Percentiles rank a stretch among this genome's conserved stretches.
Conservation (phyloP, 2,113 vertebrate genomes). For the Chinchilla lanigera region DNA sequence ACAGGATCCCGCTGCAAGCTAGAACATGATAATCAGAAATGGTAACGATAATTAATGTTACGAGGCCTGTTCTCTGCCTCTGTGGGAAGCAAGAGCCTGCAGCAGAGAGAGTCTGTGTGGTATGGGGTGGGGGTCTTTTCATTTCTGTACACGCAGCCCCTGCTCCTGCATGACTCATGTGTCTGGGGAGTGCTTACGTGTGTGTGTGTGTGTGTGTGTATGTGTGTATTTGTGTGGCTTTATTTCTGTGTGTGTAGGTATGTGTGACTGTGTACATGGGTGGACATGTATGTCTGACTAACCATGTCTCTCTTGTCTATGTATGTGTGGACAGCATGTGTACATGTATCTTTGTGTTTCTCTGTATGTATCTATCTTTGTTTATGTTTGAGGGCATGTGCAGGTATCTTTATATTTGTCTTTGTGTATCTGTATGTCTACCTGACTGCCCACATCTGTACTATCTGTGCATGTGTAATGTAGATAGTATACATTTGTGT, state of each 20-base stretch:
- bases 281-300: background rate
- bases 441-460: background rate
- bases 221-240: background rate
- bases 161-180: accelerated
- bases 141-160: background rate
- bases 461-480: background rate
- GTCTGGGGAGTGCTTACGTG: background rate
- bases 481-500: background rate
- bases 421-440: background rate
- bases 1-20: background rate
- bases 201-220: background rate
- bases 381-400: background rate
- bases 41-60: background rate
- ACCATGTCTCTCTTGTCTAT: background rate
- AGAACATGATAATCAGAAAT: background rate
- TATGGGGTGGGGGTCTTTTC: accelerated
- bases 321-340: background rate
- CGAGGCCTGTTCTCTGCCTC: constrained; percentile 28
- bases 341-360: background rate
- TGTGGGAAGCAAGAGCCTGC: background rate
- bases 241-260: background rate
- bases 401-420: background rate
- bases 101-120: background rate
- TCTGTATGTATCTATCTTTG: background rate
- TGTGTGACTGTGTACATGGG: background rate